phyloP scores from a whole-genome alignment of 2,888 invertebrate species.

The Drosophila austrosaltans region DNA sequence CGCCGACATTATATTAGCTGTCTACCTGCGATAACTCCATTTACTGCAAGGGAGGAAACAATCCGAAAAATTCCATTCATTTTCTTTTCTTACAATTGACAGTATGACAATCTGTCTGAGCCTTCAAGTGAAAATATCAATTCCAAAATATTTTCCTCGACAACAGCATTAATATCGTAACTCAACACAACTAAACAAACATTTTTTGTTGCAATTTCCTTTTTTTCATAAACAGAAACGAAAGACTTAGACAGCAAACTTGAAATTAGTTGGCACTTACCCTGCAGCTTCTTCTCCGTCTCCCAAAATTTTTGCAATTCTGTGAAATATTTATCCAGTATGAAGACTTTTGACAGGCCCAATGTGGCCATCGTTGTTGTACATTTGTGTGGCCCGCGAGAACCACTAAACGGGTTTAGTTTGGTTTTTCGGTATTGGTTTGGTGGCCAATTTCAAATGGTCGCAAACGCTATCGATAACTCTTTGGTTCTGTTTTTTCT shows the following conservation, averaged over 20 bases:
- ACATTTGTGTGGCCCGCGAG: slow-evolving; percentile 79
- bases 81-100: too few species aligned
- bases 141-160: too few species aligned
- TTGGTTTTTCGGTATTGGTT: neutral
- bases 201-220: neutral
- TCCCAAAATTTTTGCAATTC: slow-evolving; percentile 98
- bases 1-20: too few species aligned
- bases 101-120: too few species aligned
- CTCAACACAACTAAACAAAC: neutral
- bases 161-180: too few species aligned
- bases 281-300: slow-evolving; percentile 97
- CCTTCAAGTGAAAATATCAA: too few species aligned
- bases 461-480: slow-evolving; percentile 28
- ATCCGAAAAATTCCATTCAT: too few species aligned
- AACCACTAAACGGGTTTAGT: slow-evolving; percentile 45
- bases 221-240: slow-evolving; percentile 13
- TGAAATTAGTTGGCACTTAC: slow-evolving; percentile 85
- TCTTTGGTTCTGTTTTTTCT: slow-evolving; percentile 22
- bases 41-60: too few species aligned
- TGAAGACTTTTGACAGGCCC: slow-evolving; percentile 98
- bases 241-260: slow-evolving; percentile 65
- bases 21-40: too few species aligned
- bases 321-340: slow-evolving; percentile 98
- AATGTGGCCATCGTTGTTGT: slow-evolving; percentile 92
- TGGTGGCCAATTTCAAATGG: slow-evolving; percentile 46